Conservation (phyloP, 2,113 vertebrate species). For the Gopherus flavomarginatus region DNA sequence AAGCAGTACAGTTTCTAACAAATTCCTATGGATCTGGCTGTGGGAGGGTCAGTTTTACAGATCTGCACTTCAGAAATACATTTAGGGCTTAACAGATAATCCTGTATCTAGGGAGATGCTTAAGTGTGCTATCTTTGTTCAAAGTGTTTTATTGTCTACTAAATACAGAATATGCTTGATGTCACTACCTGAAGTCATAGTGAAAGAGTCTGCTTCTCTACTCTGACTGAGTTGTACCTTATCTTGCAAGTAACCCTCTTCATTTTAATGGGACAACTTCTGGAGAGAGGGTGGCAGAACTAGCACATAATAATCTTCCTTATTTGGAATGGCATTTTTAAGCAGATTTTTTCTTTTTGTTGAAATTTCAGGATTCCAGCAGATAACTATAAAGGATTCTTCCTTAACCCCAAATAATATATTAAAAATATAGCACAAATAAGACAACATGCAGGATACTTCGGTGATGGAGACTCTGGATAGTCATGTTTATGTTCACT, state of each 20-base stretch:
- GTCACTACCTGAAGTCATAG: not conserved
- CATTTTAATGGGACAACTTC: not conserved
- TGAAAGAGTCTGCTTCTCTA: not conserved
- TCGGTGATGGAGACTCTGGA: not conserved
- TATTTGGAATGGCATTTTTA: not conserved
- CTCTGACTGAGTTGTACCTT: not conserved
- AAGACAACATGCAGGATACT: not conserved
- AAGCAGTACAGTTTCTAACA: not conserved
- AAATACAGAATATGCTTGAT: not conserved
- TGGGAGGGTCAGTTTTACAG: constrained; percentile 10
- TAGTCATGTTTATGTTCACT: not conserved
- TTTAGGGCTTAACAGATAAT: constrained; percentile 25
- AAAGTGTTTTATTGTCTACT: not conserved
- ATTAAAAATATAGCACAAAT: not conserved
- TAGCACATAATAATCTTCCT: not conserved
- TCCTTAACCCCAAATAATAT: not conserved
- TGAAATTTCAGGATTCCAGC: not conserved
- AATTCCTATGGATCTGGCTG: not conserved
- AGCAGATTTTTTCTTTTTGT: not conserved
- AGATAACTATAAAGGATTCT: not conserved
- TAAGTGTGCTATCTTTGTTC: not conserved
- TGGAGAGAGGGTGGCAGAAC: not conserved
- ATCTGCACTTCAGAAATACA: not conserved
- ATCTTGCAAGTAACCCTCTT: not conserved
- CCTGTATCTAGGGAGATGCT: not conserved